Base-by-base conservation (phyloP, 2,113 vertebrate genomes). In the Thalassarche chlororhynchos region DNA sequence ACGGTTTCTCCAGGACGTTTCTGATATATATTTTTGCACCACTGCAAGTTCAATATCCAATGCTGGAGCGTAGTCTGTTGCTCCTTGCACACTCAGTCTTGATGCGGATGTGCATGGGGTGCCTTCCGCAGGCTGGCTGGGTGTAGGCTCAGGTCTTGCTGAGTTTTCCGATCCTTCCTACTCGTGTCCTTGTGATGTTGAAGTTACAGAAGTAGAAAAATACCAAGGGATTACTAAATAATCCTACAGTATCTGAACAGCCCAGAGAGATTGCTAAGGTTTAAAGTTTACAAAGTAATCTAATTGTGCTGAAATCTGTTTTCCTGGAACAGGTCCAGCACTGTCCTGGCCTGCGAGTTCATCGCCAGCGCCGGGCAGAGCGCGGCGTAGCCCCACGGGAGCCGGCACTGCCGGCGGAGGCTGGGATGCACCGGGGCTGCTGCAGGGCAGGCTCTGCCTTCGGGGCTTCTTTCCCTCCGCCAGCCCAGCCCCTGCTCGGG, bases 31-130 rank as follows among this genome's bases (percentile, higher is more conserved):
- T n/a, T 51, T 46, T 77, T 29, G 44, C 51, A 28, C 16, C 16
- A 1, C 24, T 29, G 51, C 3, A 5, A 21, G 40, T 28, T 49
- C 60, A 7, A 1, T 23, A 2, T 12, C 24, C 16, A 3, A 1
- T 46, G 49, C 34, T 16, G 55, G 28, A 19, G 64, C 42, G 18
- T 1, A 3, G 19, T 3, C 14, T 17, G 26, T 5, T 8, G 44
- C 70, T 46, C 21, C 40, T 18, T 21, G 44, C 57, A 13, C 17
- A 0, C 38, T 8, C 36, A 8, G 47, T 2, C 20, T 8, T 6
- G 25, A 2, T 1, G 36, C 4, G 29, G n/a, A 3, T 6, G 18
- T 6, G 13, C 17, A 1, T 36, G 18, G 51, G 6, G 31, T 17
- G 14, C n/a, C 38, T 65, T 34, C 21, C 34, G 23, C 49, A 42